These are phyloP conservation scores for Sesamia nonagrioides DNA, from an alignment of 1,140 invertebrate genomes.

Conservation along the genomic window DNA sequence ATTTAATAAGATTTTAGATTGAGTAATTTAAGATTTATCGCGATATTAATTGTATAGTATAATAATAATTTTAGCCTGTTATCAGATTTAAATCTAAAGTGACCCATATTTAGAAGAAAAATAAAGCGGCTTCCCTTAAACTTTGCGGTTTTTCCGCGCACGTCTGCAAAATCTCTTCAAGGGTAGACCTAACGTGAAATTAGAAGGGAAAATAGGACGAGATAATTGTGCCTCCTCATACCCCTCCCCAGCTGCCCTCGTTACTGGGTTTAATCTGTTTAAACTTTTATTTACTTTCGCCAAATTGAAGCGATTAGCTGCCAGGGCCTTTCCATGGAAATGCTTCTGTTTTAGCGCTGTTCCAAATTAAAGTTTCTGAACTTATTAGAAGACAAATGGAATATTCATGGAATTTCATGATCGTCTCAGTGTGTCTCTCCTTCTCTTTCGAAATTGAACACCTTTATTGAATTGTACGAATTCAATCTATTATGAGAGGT, in stretches of 20 bases:
- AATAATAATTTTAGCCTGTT: neutral
- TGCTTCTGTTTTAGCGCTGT: slow-evolving; percentile 56
- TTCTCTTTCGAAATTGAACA: slow-evolving; percentile 49
- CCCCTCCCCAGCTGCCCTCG: slow-evolving; percentile 64
- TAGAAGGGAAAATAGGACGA: slow-evolving; percentile 83
- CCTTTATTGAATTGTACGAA: slow-evolving; percentile 52
- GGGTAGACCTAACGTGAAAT: slow-evolving; percentile 77
- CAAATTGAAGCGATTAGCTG: slow-evolving; percentile 77
- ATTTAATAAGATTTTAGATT: neutral
- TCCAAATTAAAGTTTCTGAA: slow-evolving; percentile 53
- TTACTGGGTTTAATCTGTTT: slow-evolving; percentile 83
- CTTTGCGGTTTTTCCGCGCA: slow-evolving; percentile 45
- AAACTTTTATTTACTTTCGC: slow-evolving; percentile 83
- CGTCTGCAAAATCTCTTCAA: slow-evolving; percentile 55
- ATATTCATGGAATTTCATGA: slow-evolving; percentile 46
- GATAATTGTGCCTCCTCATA: slow-evolving; percentile 75
- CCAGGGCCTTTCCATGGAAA: slow-evolving; percentile 50
- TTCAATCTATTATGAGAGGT: slow-evolving; percentile 50
- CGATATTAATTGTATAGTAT: neutral
- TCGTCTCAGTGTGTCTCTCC: neutral
- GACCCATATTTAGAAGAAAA: too few relatives aligned
- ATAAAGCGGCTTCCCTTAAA: neutral
- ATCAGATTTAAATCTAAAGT: neutral
- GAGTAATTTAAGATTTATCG: neutral
- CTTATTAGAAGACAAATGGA: slow-evolving; percentile 41